A percentile compares a stretch with the other conserved stretches of the same genome.
These are phyloP conservation scores for Myiozetetes cayanensis DNA, from an alignment of 2,113 vertebrate genomes.

Conservation along the genomic window DNA sequence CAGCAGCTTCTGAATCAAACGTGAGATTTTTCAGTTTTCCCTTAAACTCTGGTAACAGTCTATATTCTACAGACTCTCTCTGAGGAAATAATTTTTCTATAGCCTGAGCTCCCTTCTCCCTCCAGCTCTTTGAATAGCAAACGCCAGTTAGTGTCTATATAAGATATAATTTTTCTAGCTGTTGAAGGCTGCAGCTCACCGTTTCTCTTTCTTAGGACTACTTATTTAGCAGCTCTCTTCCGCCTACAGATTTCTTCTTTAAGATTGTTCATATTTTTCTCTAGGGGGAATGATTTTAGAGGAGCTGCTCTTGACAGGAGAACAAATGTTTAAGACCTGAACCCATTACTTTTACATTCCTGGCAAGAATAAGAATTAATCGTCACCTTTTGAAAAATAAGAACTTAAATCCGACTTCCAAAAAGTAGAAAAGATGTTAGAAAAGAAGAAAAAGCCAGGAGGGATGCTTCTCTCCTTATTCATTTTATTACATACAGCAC, in stretches of 20 bases:
- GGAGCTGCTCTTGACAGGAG: constrained; percentile 1
- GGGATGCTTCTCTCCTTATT: background rate
- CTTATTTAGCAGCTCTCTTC: constrained; percentile 32
- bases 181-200: background rate
- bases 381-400: background rate
- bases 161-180: background rate
- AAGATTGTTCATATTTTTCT: constrained; percentile 31
- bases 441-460: background rate
- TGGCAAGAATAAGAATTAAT: constrained; percentile 1
- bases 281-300: constrained; percentile 12
- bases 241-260: constrained; percentile 29
- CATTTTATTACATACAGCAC: background rate
- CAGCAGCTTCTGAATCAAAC: background rate
- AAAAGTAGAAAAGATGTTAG: background rate
- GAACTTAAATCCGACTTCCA: background rate
- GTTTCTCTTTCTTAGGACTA: background rate
- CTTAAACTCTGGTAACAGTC: background rate
- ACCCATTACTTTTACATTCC: constrained; percentile 9
- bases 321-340: constrained; percentile 34
- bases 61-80: background rate
- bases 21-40: background rate
- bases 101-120: background rate
- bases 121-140: constrained; percentile 14
- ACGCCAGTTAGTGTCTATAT: background rate
- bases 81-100: constrained; percentile 8